Percentiles rank a stretch among this genome's conserved stretches.
phyloP scores from a whole-genome alignment of 2,888 invertebrate genomes.

The Drosophila niveifrons region DNA sequence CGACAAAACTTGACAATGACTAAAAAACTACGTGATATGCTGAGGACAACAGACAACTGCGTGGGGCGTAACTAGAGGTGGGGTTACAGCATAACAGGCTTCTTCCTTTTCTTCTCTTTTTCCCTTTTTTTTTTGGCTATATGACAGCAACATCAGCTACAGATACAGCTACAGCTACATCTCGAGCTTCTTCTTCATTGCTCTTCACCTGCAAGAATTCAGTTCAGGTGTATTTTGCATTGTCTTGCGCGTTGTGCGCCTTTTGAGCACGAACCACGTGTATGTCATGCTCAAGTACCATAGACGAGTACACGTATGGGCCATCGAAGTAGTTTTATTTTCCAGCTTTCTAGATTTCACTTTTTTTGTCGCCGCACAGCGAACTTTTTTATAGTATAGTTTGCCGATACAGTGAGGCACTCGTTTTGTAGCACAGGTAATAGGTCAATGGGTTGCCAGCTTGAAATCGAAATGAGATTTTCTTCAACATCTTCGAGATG shows the following conservation, averaged over 20 bases:
- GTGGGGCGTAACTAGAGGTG: background rate
- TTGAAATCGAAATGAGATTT: slow-evolving; percentile 68
- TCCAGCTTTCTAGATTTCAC: slow-evolving; percentile 38
- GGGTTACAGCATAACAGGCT: slow-evolving; percentile 5
- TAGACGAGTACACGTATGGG: slow-evolving; percentile 36
- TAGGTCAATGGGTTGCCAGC: slow-evolving; percentile 56
- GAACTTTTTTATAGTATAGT: slow-evolving; percentile 28
- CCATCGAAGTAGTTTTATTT: slow-evolving; percentile 70
- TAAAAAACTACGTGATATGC: slow-evolving; percentile 32
- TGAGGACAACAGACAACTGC: slow-evolving; percentile 6
- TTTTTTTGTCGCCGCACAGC: slow-evolving; percentile 16
- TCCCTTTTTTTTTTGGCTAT: slow-evolving; percentile 21
- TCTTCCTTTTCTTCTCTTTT: slow-evolving; percentile 8
- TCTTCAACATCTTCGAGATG: slow-evolving; percentile 14
- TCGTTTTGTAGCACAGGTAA: slow-evolving; percentile 30
- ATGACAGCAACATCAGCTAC: slow-evolving; percentile 36
- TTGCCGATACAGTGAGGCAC: slow-evolving; percentile 12
- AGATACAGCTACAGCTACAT: slow-evolving; percentile 12
- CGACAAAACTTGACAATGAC: slow-evolving; percentile 58
- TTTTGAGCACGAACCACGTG: slow-evolving; percentile 71
- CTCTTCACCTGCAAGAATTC: slow-evolving; percentile 24
- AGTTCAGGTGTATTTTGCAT: slow-evolving; percentile 43
- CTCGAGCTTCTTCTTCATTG: slow-evolving; percentile 5
- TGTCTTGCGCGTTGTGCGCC: slow-evolving; percentile 43
- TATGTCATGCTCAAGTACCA: slow-evolving; percentile 71